Evolutionary conservation across 2,888 invertebrate species (phyloP), one percentile per base, ranked within the genome.

Genomic region (Acrobasis consociella): DNA sequence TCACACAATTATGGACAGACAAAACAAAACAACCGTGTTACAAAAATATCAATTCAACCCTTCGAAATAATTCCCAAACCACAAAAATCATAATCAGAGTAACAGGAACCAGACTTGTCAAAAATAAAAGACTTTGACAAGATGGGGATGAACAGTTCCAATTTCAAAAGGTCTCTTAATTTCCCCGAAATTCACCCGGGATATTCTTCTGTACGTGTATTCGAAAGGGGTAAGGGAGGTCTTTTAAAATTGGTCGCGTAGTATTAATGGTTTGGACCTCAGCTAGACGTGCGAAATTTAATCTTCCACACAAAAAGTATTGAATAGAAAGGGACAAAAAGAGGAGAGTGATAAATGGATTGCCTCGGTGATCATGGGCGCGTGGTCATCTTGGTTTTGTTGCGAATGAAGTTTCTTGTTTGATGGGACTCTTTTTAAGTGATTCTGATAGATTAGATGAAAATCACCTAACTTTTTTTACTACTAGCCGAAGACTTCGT

Each of bases 301-400:
- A 91, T 91, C 91, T 91, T 81, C 79, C 80, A 73, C 80, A 80
- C 90, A 91, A 91, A 91, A 91, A 91, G 91, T 88, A 86, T 87
- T 87, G 87, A 89, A 91, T 87, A 82, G 88, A 82, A 73, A 72
- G 75, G 80, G 81, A 87, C 84, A 91, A 91, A 90, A 91, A 91
- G 87, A 73, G 70, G 68, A 67, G 63, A 74, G 85, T 91, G 91
- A 91, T 91, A 89, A 90, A 91, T 91, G 86, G 79, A 83, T 77
- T 75, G 71, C 67, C 68, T 77, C 67, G 78, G 76, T 78, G 85
- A 83, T 85, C 81, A 81, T 80, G 78, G 72, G 69, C 74, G 75
- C 75, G 75, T 79, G 74, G 77, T 76, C 72, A 59, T 62, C 60
- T 60, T 68, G 62, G 64, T 64, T 50, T 62, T 62, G 56, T 66